Evolutionary conservation across 2,888 invertebrate genomes (phyloP).

Genomic region (Cheilosia impressa): DNA sequence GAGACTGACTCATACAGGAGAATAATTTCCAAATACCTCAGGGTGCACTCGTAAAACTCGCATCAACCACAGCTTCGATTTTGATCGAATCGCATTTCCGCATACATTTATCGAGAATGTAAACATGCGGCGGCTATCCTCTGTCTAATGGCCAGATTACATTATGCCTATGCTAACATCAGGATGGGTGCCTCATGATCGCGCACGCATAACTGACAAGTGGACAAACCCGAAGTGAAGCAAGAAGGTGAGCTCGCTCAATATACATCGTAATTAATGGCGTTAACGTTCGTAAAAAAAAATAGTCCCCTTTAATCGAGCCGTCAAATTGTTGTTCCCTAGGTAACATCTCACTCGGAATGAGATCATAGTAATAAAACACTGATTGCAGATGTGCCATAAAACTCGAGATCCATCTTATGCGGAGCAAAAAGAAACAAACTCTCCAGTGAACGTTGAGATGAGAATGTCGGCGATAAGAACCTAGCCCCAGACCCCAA

Average conservation of each 20-base stretch:
- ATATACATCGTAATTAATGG: constrained; percentile 61
- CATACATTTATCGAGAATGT: constrained; percentile 37
- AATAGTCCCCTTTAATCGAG: constrained; percentile 16
- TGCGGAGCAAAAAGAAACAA: constrained; percentile 1
- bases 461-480: constrained; percentile 54
- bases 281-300: constrained; percentile 60
- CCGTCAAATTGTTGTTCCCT: constrained; percentile 43
- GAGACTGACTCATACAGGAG: background rate
- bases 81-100: constrained; percentile 13
- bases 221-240: background rate
- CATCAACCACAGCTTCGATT: background rate
- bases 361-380: constrained; percentile 70
- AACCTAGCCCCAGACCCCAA: constrained; percentile 32
- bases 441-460: constrained; percentile 26
- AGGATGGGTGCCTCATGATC: background rate
- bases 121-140: constrained; percentile 43
- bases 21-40: background rate
- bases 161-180: constrained; percentile 48
- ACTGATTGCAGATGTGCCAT: constrained; percentile 62
- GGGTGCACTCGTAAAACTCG: constrained; percentile 8
- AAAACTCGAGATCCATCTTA: constrained; percentile 60
- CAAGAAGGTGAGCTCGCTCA: constrained; percentile 43
- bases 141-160: constrained; percentile 43
- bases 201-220: background rate
- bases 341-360: constrained; percentile 69